Evolutionary conservation across 2,113 vertebrate genomes (phyloP).

Genomic region (Morone saxatilis): DNA sequence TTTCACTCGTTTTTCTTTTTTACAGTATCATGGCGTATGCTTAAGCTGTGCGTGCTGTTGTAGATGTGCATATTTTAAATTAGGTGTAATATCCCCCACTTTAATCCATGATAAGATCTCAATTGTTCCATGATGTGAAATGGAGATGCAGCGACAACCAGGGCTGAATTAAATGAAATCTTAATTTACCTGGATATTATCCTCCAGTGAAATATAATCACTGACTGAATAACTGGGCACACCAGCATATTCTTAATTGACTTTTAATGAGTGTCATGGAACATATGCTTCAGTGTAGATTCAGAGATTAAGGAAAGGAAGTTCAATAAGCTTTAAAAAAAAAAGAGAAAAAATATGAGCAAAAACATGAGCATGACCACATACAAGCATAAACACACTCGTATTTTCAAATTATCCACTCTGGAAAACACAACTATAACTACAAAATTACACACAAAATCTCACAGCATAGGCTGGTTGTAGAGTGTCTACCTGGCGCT

Average conservation of each 20-base stretch:
- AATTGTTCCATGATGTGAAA: constrained; percentile 82
- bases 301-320: constrained; percentile 62
- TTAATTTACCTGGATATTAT: constrained; percentile 84
- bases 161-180: constrained; percentile 82
- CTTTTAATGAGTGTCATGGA: constrained; percentile 76
- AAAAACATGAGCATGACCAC: constrained; percentile 55
- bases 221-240: constrained; percentile 75
- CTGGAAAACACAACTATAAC: constrained; percentile 68
- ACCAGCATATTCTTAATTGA: constrained; percentile 75
- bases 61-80: constrained; percentile 83
- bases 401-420: constrained; percentile 75
- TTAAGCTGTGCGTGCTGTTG: constrained; percentile 65
- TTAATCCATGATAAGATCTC: constrained; percentile 85
- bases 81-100: constrained; percentile 79
- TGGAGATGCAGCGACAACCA: constrained; percentile 78
- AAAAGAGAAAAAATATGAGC: background rate
- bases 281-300: constrained; percentile 70
- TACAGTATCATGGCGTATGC: constrained; percentile 65
- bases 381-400: constrained; percentile 56
- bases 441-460: constrained; percentile 65
- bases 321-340: constrained; percentile 10
- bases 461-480: constrained; percentile 56
- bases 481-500: constrained; percentile 77
- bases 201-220: constrained; percentile 79
- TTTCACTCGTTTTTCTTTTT: constrained; percentile 50